Percentiles rank a stretch among this genome's conserved stretches.
Evolutionary conservation across 2,797 vertebrate genomes (phyloP).

Genomic region (Streptopelia turtur): DNA sequence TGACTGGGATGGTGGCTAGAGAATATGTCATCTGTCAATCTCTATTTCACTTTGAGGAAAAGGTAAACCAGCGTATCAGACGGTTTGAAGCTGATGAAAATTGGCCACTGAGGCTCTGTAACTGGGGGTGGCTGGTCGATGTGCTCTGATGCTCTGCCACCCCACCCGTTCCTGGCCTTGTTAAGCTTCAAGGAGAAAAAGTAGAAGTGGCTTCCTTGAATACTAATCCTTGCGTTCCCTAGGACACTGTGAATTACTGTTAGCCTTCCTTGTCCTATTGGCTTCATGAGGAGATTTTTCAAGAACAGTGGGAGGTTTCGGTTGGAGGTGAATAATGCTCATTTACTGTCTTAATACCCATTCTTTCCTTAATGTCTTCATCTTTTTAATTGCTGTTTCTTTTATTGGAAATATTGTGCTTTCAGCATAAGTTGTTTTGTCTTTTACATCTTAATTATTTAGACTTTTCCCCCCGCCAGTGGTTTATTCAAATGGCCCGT

Average conservation of each 20-base stretch:
- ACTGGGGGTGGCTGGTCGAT: rapidly evolving
- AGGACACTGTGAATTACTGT: neutral
- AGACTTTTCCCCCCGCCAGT: neutral
- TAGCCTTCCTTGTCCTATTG: neutral
- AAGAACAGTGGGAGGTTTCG: neutral
- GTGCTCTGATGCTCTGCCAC: neutral
- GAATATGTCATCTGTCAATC: neutral
- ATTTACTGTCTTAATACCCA: neutral
- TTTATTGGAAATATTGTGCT: neutral
- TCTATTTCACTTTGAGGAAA: neutral
- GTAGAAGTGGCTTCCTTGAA: neutral
- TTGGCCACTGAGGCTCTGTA: neutral
- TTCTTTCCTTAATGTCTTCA: neutral
- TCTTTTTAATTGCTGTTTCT: neutral
- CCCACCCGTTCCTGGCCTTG: neutral
- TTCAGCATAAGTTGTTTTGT: neutral
- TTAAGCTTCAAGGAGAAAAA: neutral
- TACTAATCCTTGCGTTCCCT: slow-evolving; percentile 10
- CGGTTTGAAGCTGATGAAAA: neutral
- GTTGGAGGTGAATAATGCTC: neutral
- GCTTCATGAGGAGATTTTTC: neutral
- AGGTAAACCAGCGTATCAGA: neutral
- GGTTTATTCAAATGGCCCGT: neutral
- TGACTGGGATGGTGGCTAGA: neutral
- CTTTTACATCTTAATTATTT: neutral